phyloP scores from a whole-genome alignment of 2,888 invertebrate genomes.

The Caenorhabditis angaria region DNA sequence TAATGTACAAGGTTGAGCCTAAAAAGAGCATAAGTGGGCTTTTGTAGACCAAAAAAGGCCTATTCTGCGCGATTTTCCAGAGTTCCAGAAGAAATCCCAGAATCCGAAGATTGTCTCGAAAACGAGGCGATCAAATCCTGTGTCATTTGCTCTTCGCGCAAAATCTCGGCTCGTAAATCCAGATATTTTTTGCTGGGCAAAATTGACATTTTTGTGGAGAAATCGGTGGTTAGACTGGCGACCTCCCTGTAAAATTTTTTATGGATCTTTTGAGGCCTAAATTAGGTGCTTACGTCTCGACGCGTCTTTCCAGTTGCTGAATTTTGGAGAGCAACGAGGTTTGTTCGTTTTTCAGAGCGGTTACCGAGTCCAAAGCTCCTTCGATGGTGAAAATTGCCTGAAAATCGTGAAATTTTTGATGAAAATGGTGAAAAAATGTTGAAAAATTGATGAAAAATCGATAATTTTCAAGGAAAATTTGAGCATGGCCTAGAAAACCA shows the following conservation, averaged over 20 bases:
- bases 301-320: slow-evolving; percentile 42
- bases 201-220: slow-evolving; percentile 11
- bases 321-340: slow-evolving; percentile 36
- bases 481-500: no score
- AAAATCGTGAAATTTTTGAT: slow-evolving; percentile 13
- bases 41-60: no score
- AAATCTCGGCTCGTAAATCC: slow-evolving; percentile 10
- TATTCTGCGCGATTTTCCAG: no score
- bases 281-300: slow-evolving; percentile 20
- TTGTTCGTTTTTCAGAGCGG: slow-evolving; percentile 48
- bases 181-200: slow-evolving; percentile 19
- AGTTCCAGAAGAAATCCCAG: slow-evolving; percentile 34
- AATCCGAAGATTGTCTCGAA: slow-evolving; percentile 40
- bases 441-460: no score
- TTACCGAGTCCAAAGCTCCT: slow-evolving; percentile 53
- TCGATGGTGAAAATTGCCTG: slow-evolving; percentile 62
- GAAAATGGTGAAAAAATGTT: no score
- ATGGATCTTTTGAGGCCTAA: not conserved
- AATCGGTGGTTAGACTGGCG: slow-evolving; percentile 12
- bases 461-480: no score
- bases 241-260: slow-evolving; percentile 21
- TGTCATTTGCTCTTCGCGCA: slow-evolving; percentile 32
- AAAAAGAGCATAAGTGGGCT: no score
- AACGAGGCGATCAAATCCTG: slow-evolving; percentile 20
- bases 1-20: not conserved